Evolutionary conservation across 2,888 invertebrate genomes (phyloP).

Genomic region (Leucania comma): DNA sequence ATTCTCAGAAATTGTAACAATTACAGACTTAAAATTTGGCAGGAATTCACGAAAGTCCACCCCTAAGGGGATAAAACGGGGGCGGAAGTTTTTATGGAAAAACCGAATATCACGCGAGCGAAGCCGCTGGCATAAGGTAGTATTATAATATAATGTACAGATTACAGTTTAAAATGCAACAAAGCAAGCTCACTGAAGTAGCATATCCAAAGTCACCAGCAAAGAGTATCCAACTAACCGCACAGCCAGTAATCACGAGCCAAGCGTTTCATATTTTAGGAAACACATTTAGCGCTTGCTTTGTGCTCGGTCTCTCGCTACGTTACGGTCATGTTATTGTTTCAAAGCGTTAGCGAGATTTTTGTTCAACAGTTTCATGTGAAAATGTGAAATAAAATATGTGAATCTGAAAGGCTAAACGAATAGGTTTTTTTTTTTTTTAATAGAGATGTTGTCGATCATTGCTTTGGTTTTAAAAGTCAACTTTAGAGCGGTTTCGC

Average conservation of each 20-base stretch:
- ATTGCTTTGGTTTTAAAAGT: neutral
- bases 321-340: constrained; percentile 46
- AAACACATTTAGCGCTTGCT: constrained; percentile 67
- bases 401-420: neutral
- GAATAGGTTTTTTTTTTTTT: neutral
- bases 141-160: too few species aligned
- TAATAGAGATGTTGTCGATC: neutral
- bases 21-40: too few species aligned
- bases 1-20: too few species aligned
- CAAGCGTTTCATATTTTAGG: constrained; percentile 71
- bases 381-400: constrained; percentile 15
- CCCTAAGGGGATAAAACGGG: too few species aligned
- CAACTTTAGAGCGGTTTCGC: too few species aligned
- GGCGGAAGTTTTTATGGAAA: too few species aligned
- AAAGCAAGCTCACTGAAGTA: neutral
- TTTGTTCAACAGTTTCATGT: constrained; percentile 15
- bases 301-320: constrained; percentile 46
- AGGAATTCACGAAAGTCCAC: too few species aligned
- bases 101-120: too few species aligned
- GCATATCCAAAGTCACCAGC: constrained; percentile 19
- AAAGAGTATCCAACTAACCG: constrained; percentile 37
- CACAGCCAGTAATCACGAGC: constrained; percentile 64
- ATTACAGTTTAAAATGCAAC: too few species aligned
- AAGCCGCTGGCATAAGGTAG: too few species aligned
- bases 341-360: constrained; percentile 24